phyloP scores from a whole-genome alignment of 2,797 vertebrate species.

The Sebastes diaconus region DNA sequence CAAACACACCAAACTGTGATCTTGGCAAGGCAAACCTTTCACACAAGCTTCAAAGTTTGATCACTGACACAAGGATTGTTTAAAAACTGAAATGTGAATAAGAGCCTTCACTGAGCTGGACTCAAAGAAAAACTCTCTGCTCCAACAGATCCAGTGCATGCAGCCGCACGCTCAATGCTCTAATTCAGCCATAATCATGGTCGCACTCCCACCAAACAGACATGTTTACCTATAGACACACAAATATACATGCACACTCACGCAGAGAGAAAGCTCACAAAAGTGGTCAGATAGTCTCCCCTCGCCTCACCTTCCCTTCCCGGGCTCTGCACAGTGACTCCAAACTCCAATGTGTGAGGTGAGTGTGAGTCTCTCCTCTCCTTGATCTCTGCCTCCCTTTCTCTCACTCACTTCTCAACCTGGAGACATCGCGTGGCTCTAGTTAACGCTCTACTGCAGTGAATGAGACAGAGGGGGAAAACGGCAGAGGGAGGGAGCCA shows the following conservation, averaged over 20 bases:
- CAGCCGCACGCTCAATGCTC: conserved; percentile 42
- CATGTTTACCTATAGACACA: conserved; percentile 33
- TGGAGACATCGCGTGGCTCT: conserved; percentile 78
- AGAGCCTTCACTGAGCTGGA: conserved; percentile 49
- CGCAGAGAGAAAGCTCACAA: conserved; percentile 36
- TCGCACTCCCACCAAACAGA: conserved; percentile 22
- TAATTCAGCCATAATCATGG: conserved; percentile 33
- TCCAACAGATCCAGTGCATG: conserved; percentile 35
- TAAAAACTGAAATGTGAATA: conserved; percentile 53
- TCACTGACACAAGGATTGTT: conserved; percentile 43
- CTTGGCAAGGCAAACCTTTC: conserved; percentile 59
- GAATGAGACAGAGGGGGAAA: conserved; percentile 60
- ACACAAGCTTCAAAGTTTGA: conserved; percentile 49
- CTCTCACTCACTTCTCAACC: conserved; percentile 79
- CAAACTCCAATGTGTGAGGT: conserved; percentile 75
- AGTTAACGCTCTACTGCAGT: conserved; percentile 74
- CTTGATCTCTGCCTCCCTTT: conserved; percentile 67
- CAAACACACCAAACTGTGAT: conserved; percentile 56
- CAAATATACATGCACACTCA: conserved; percentile 25
- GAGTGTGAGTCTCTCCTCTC: conserved; percentile 69
- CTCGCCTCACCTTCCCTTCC: conserved; percentile 71
- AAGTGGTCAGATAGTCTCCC: conserved; percentile 39
- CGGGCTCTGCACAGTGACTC: conserved; percentile 72
- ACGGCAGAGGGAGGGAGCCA: conserved; percentile 58
- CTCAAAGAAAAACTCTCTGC: conserved; percentile 35